Conservation (phyloP, 2,797 vertebrate genomes). For the Varecia variegata region DNA sequence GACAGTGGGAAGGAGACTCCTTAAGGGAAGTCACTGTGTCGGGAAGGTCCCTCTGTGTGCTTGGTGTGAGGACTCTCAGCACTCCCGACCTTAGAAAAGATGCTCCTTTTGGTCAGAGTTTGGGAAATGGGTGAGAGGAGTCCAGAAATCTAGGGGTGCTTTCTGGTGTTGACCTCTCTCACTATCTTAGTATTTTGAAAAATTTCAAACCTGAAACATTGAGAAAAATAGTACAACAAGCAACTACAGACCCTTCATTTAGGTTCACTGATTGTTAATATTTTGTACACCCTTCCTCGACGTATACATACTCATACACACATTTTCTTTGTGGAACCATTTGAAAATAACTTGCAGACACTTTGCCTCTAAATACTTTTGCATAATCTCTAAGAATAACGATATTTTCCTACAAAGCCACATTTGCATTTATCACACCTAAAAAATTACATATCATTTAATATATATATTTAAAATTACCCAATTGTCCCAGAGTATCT, state of each 20-base stretch:
- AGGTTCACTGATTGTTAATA: not conserved
- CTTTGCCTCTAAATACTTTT: not conserved
- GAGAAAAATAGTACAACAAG: not conserved
- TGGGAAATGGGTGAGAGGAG: not conserved
- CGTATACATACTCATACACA: not conserved
- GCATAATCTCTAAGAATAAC: not conserved
- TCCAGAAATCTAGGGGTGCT: not conserved
- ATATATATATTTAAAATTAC: not conserved
- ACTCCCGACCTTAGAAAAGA: not conserved
- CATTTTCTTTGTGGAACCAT: not conserved
- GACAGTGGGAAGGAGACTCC: not conserved
- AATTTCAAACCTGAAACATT: not conserved
- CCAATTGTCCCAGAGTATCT: not conserved
- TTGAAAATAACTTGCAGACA: slow-evolving; percentile 29
- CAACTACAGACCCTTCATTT: not conserved
- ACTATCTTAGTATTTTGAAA: not conserved
- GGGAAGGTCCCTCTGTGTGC: not conserved
- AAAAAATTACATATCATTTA: slow-evolving; percentile 2
- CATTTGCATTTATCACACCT: not conserved
- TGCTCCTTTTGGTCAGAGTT: not conserved
- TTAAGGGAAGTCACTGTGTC: not conserved
- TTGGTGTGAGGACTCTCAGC: not conserved
- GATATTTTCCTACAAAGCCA: not conserved
- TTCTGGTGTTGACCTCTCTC: not conserved
- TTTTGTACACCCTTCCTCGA: not conserved